These are phyloP conservation scores for Silurus meridionalis DNA, from an alignment of 2,113 vertebrate species.

Conservation along the genomic window DNA sequence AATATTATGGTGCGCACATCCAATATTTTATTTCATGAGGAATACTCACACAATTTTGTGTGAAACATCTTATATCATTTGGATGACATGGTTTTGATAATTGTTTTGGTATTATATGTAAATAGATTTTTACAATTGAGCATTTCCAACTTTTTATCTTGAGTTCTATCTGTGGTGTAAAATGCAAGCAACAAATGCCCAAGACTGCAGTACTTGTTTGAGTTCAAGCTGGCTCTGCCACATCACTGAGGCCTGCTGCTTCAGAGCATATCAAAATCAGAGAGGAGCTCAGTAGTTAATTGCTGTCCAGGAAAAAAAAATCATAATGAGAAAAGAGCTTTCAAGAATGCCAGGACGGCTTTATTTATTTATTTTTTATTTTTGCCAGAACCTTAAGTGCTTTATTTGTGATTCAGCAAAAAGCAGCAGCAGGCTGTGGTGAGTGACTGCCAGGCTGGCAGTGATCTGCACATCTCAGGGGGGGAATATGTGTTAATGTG, in stretches of 20 bases:
- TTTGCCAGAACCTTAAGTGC: slow-evolving; percentile 68
- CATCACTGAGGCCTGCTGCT: slow-evolving; percentile 25
- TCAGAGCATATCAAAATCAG: slow-evolving; percentile 40
- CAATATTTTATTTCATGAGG: background rate
- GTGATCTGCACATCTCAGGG: slow-evolving; percentile 62
- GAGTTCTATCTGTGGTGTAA: background rate
- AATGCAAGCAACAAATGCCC: background rate
- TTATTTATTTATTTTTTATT: background rate
- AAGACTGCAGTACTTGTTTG: slow-evolving; percentile 8
- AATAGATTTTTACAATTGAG: background rate
- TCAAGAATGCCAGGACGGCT: slow-evolving; percentile 43
- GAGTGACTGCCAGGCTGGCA: slow-evolving; percentile 67
- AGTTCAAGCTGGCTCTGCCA: slow-evolving; percentile 10
- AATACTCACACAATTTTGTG: background rate
- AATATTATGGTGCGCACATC: background rate
- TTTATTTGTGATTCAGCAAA: slow-evolving; percentile 70
- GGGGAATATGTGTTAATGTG: slow-evolving; percentile 65
- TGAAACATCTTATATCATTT: background rate
- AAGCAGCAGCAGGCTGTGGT: slow-evolving; percentile 62
- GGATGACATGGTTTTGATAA: background rate
- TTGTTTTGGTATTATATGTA: background rate
- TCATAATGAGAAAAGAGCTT: slow-evolving; percentile 57
- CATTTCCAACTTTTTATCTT: background rate
- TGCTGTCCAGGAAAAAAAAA: slow-evolving; percentile 45
- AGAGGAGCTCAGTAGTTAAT: slow-evolving; percentile 54